Conservation (phyloP, 2,797 vertebrate species). For the Rhinogobio ventralis region DNA sequence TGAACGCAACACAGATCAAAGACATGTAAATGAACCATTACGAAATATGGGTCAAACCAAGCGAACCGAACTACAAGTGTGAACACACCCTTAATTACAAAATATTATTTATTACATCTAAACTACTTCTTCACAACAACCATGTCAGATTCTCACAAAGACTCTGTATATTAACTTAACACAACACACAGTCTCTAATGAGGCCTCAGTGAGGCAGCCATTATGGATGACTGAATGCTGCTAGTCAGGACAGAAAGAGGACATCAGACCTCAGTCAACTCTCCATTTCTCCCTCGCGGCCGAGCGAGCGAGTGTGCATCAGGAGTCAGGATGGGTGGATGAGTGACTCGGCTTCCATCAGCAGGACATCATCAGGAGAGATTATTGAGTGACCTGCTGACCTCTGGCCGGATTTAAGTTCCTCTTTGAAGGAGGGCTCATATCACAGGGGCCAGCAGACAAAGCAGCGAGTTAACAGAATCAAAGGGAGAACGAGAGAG, state of each 20-base stretch:
- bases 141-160: background rate
- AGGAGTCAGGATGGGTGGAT: constrained; percentile 49
- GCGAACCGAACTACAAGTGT: too few species aligned
- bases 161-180: constrained; percentile 4
- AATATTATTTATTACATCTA: background rate
- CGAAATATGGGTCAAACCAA: too few species aligned
- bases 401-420: constrained; percentile 75
- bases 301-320: constrained; percentile 56
- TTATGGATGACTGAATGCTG: constrained; percentile 50
- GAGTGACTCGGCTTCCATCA: constrained; percentile 76
- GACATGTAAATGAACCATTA: too few species aligned
- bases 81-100: too few species aligned
- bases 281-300: constrained; percentile 63
- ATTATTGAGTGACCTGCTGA: constrained; percentile 78
- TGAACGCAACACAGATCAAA: too few species aligned
- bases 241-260: constrained; percentile 72
- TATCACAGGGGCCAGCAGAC: constrained; percentile 63
- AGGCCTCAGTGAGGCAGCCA: constrained; percentile 12
- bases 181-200: constrained; percentile 19
- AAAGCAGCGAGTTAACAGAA: constrained; percentile 57
- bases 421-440: constrained; percentile 74
- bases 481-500: background rate
- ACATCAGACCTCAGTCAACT: constrained; percentile 51
- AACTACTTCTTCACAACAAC: background rate
- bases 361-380: constrained; percentile 77